Percentiles rank a stretch among this genome's conserved stretches.
Evolutionary conservation across 2,797 vertebrate species (phyloP).

Genomic region (Lutra lutra): DNA sequence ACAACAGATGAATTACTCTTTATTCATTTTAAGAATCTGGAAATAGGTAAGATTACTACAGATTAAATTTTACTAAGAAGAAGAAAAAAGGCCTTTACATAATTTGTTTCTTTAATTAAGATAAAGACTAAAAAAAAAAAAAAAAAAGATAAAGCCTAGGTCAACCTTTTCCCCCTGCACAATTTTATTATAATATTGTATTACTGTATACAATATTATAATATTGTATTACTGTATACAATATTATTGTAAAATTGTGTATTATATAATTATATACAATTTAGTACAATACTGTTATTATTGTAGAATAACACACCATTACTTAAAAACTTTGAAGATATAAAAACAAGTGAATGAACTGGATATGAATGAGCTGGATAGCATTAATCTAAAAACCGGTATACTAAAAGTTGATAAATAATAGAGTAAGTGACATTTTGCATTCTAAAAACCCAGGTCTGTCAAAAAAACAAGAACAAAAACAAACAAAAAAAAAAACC

Average conservation of each 20-base stretch:
- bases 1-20: background rate
- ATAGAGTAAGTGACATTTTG: background rate
- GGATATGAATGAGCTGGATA: background rate
- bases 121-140: too few relatives aligned
- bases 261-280: too few relatives aligned
- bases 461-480: too few relatives aligned
- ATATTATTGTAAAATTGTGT: too few relatives aligned
- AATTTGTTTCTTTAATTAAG: constrained; percentile 27
- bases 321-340: constrained; percentile 13
- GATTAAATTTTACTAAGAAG: constrained; percentile 16
- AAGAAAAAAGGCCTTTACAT: background rate
- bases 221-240: too few relatives aligned
- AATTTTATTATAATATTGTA: background rate
- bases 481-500: too few relatives aligned
- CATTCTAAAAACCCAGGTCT: background rate
- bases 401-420: background rate
- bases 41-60: background rate
- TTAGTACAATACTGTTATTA: too few relatives aligned
- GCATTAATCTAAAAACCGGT: background rate
- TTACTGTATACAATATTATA: too few relatives aligned
- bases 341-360: constrained; percentile 10
- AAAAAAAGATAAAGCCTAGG: constrained; percentile 7
- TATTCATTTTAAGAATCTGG: background rate
- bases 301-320: background rate
- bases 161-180: background rate